Evolutionary conservation across 2,113 vertebrate genomes (phyloP).

Genomic region (Cephalopterus ornatus): DNA sequence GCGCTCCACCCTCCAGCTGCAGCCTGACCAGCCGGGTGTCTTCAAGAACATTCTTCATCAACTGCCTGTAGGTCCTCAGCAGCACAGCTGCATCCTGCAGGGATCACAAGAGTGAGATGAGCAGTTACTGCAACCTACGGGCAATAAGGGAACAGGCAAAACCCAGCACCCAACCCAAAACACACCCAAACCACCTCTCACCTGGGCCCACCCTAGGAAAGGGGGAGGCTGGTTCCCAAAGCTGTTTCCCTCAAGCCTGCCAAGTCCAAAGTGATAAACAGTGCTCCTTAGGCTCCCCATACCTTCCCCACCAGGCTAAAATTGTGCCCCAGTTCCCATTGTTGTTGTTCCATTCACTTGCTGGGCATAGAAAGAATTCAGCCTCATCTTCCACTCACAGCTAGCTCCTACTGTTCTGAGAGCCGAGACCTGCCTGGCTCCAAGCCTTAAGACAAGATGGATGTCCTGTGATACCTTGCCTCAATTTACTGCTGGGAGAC

Average conservation of each 20-base stretch:
- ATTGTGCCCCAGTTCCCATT: not conserved
- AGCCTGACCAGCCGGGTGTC: constrained; percentile 81
- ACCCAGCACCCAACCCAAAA: not conserved
- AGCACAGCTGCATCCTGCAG: constrained; percentile 79
- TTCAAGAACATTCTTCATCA: constrained; percentile 85
- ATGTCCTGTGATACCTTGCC: accelerated
- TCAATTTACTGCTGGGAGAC: not conserved
- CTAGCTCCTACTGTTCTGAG: not conserved
- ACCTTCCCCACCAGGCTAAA: not conserved
- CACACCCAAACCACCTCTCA: not conserved
- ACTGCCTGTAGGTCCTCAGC: constrained; percentile 68
- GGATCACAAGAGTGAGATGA: not conserved
- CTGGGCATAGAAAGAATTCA: not conserved
- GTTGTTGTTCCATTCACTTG: not conserved
- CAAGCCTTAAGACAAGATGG: not conserved
- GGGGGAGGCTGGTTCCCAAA: not conserved
- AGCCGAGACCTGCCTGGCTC: not conserved
- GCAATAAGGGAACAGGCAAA: not conserved
- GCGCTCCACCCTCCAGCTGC: constrained; percentile 85
- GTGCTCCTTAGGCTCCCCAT: accelerated
- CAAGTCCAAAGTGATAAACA: not conserved
- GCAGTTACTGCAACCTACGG: not conserved
- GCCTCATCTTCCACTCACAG: not conserved
- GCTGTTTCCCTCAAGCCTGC: not conserved
- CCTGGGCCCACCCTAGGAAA: not conserved